phyloP scores from a whole-genome alignment of 2,888 invertebrate species.

The Dasysyrphus albostriatus region DNA sequence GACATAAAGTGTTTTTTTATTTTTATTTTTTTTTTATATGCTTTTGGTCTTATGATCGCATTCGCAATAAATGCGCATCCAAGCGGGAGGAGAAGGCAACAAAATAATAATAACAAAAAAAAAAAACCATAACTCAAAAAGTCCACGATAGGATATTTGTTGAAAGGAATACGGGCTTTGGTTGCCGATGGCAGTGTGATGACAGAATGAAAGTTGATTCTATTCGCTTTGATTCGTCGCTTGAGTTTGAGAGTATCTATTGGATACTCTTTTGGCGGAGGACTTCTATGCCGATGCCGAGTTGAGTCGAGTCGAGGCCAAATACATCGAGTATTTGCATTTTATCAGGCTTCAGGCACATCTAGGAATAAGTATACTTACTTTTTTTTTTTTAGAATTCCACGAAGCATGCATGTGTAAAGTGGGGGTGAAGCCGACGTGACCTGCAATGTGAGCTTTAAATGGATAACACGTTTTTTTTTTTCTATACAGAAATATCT shows the following conservation, averaged over 20 bases:
- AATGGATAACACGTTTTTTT: constrained; percentile 46
- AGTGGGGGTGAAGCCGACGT: constrained; percentile 15
- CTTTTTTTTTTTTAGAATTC: constrained; percentile 10
- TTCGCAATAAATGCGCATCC: constrained; percentile 61
- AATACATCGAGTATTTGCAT: constrained; percentile 62
- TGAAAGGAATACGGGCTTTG: constrained; percentile 49
- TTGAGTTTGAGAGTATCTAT: constrained; percentile 36
- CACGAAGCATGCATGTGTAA: constrained; percentile 21
- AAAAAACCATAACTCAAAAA: constrained; percentile 37
- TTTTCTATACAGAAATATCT: not conserved
- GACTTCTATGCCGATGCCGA: constrained; percentile 16
- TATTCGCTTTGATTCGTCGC: constrained; percentile 47
- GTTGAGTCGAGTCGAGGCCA: not conserved
- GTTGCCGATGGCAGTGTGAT: constrained; percentile 34
- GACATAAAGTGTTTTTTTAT: constrained; percentile 32
- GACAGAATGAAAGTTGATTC: constrained; percentile 47
- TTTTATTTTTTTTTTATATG: constrained; percentile 29
- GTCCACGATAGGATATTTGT: constrained; percentile 46
- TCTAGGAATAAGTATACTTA: constrained; percentile 2
- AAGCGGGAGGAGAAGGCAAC: constrained; percentile 25
- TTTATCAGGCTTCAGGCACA: constrained; percentile 46
- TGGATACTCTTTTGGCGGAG: constrained; percentile 43
- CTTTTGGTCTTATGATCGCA: constrained; percentile 57
- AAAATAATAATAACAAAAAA: constrained; percentile 13
- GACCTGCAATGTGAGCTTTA: constrained; percentile 29